These are phyloP conservation scores for Otocyon megalotis DNA, from an alignment of 2,113 vertebrate species.

Conservation along the genomic window DNA sequence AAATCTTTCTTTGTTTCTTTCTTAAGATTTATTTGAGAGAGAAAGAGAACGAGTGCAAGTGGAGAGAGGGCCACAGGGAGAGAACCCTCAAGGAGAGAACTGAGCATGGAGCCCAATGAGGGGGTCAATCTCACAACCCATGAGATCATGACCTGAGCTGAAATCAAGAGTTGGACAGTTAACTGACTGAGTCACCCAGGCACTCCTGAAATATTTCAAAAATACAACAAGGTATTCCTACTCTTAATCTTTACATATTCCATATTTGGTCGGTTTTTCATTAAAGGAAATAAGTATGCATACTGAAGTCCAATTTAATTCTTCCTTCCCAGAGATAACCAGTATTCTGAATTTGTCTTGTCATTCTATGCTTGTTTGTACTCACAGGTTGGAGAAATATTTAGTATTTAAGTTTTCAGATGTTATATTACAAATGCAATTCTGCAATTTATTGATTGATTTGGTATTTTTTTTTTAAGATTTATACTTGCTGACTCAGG, in stretches of 20 bases:
- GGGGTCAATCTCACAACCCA: not conserved
- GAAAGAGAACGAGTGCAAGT: not conserved
- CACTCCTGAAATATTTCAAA: not conserved
- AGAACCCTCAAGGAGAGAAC: not conserved
- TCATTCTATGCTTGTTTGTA: not conserved
- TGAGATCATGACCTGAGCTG: not conserved
- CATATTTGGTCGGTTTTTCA: not conserved
- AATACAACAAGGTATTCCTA: not conserved
- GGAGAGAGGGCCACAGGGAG: not conserved
- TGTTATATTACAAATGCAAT: not conserved
- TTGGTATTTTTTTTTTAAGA: not conserved
- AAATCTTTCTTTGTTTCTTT: not conserved
- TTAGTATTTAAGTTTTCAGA: not conserved
- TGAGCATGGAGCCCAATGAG: not conserved
- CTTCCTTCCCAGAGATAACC: not conserved
- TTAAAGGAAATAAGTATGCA: not conserved
- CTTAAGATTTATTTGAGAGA: not conserved
- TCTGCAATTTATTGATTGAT: not conserved
- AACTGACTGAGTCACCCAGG: not conserved
- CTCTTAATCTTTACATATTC: not conserved
- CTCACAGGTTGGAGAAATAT: not conserved
- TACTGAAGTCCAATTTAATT: not conserved
- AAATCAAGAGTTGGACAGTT: not conserved
- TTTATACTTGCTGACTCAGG: not conserved
- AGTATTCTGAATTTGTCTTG: not conserved